These are phyloP conservation scores for Platycercus adscitus DNA, from an alignment of 2,113 vertebrate genomes.

Conservation along the genomic window DNA sequence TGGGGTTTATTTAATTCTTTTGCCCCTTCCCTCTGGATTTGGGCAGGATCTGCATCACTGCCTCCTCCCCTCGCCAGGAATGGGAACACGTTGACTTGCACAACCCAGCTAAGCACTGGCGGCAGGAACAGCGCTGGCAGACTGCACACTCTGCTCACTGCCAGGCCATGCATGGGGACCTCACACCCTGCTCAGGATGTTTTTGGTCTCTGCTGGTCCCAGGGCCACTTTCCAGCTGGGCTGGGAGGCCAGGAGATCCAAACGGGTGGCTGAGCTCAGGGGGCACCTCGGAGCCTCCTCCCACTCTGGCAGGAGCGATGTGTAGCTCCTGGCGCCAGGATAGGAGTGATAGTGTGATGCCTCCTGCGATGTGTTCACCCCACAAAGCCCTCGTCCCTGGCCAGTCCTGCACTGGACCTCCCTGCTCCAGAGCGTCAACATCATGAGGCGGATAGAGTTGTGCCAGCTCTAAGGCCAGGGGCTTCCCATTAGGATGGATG, in stretches of 20 bases:
- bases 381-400: not conserved
- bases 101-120: not conserved
- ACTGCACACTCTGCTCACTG: accelerated
- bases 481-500: accelerated
- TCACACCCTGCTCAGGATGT: accelerated
- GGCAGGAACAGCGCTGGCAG: accelerated
- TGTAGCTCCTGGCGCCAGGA: not conserved
- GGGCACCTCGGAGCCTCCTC: not conserved
- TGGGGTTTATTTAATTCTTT: not conserved
- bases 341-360: not conserved
- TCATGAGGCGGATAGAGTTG: not conserved
- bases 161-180: not conserved
- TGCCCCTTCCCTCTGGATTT: accelerated
- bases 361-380: accelerated
- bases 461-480: not conserved
- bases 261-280: not conserved
- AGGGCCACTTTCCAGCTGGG: not conserved
- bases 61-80: not conserved
- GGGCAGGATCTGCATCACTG: not conserved
- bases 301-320: not conserved
- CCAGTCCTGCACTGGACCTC: not conserved
- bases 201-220: accelerated
- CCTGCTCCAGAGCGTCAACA: not conserved
- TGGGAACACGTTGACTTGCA: accelerated
- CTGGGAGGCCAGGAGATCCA: not conserved